Evolutionary conservation across 2,797 vertebrate species (phyloP).

Genomic region (Phyllotis vaccarum): DNA sequence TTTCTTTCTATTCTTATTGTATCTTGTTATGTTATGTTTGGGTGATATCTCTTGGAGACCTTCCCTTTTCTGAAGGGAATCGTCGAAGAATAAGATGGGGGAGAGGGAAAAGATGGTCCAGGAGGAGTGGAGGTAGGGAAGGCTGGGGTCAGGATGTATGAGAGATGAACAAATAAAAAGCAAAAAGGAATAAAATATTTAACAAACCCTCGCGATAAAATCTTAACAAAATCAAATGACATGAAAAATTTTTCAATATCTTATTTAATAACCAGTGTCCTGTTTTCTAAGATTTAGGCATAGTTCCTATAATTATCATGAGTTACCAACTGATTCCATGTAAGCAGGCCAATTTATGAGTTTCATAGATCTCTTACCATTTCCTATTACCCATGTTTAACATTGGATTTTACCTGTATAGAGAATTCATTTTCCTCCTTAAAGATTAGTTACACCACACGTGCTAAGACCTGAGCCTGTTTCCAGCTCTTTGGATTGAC

Average conservation of each 20-base stretch:
- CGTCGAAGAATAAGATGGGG: not conserved
- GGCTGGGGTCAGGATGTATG: not conserved
- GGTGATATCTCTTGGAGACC: not conserved
- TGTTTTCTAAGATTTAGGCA: not conserved
- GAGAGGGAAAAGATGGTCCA: too few species aligned
- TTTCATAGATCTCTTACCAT: not conserved
- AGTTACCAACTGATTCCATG: constrained; percentile 1
- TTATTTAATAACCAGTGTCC: not conserved
- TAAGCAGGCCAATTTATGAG: not conserved
- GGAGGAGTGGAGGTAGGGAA: not conserved
- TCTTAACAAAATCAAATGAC: not conserved
- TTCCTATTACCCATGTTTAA: not conserved
- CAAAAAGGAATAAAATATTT: not conserved
- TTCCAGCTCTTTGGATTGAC: not conserved
- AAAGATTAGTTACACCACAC: not conserved
- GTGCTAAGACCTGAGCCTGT: not conserved
- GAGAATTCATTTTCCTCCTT: not conserved
- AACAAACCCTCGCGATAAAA: not conserved
- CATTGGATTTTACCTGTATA: not conserved
- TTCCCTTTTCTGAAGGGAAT: not conserved
- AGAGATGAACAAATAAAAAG: not conserved
- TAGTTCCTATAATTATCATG: not conserved
- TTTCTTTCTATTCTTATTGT: not conserved
- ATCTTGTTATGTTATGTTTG: not conserved
- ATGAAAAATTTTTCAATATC: not conserved